A percentile compares a stretch with the other conserved stretches of the same genome.
Evolutionary conservation across 2,113 vertebrate genomes (phyloP).

Genomic region (Ursus arctos): DNA sequence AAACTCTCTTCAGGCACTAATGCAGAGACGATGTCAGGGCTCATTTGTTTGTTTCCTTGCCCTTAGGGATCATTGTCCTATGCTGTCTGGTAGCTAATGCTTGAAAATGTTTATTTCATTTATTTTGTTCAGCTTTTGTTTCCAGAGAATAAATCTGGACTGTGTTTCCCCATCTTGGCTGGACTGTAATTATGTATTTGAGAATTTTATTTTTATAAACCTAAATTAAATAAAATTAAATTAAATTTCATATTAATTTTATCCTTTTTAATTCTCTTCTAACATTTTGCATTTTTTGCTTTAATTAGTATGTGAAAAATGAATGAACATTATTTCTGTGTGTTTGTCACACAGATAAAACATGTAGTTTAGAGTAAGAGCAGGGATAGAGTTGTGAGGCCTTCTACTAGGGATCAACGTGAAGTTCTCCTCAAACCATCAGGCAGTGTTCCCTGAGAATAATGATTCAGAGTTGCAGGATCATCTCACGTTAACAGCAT

Average conservation of each 20-base stretch:
- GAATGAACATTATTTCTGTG: not conserved
- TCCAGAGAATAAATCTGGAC: not conserved
- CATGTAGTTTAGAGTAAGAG: not conserved
- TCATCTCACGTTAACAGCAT: not conserved
- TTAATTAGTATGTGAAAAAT: not conserved
- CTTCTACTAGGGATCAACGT: not conserved
- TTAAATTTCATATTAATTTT: not conserved
- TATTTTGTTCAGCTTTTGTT: not conserved
- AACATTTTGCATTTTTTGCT: not conserved
- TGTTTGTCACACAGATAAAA: not conserved
- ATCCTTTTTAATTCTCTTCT: not conserved
- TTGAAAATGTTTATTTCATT: not conserved
- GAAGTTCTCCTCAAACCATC: not conserved
- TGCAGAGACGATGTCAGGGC: not conserved
- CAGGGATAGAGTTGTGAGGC: not conserved
- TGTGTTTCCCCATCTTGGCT: not conserved
- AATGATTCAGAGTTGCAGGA: not conserved
- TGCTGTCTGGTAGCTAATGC: not conserved
- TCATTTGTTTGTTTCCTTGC: not conserved
- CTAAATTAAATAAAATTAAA: not conserved
- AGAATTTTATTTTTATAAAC: conserved; percentile 5
- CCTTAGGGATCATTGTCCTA: not conserved
- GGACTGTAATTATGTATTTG: not conserved
- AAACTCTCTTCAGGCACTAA: not conserved
- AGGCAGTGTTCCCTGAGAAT: not conserved